These are phyloP conservation scores for Himantopus leucocephalus DNA, from an alignment of 2,113 vertebrate species.

Conservation along the genomic window DNA sequence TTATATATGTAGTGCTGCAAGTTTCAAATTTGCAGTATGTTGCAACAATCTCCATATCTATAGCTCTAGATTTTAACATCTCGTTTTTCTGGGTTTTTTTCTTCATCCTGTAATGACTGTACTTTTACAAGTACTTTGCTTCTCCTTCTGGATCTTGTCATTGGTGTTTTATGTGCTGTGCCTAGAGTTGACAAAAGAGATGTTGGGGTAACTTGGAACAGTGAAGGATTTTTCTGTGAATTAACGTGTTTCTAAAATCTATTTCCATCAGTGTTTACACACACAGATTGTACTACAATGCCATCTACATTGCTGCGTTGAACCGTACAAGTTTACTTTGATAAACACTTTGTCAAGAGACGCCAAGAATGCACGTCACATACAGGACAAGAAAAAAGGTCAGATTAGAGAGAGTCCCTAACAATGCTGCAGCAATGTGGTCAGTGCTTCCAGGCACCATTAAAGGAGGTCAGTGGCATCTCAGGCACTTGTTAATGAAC, in stretches of 20 bases:
- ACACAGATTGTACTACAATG: not conserved
- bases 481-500: not conserved
- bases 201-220: not conserved
- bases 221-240: not conserved
- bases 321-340: not conserved
- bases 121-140: not conserved
- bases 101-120: not conserved
- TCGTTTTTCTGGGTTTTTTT: not conserved
- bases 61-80: not conserved
- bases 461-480: not conserved
- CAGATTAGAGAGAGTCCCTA: not conserved
- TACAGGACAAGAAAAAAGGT: not conserved
- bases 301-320: not conserved
- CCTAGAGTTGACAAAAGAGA: not conserved
- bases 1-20: not conserved
- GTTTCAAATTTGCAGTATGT: not conserved
- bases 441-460: not conserved
- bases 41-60: not conserved
- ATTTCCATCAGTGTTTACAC: not conserved
- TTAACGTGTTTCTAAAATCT: not conserved
- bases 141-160: not conserved
- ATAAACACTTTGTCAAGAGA: not conserved
- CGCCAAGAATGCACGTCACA: rapidly evolving
- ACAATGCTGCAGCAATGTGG: not conserved
- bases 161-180: not conserved